Conservation (phyloP, 2,797 vertebrate genomes). For the Ambastaia sidthimunki region DNA sequence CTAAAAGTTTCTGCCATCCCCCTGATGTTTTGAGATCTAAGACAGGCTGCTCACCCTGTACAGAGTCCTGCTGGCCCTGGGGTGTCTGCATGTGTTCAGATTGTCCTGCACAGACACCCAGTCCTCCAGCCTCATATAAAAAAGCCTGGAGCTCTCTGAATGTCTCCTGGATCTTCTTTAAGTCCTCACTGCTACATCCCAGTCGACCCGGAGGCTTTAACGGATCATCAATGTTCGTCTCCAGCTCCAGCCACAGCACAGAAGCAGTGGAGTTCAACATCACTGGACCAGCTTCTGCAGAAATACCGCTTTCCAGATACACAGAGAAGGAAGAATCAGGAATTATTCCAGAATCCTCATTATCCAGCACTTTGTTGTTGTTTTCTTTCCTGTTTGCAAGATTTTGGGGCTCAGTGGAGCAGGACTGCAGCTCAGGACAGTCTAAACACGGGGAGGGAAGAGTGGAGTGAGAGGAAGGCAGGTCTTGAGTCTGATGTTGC, state of each 20-base stretch:
- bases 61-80: slow-evolving; percentile 45
- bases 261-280: slow-evolving; percentile 64
- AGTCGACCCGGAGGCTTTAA: slow-evolving; percentile 51
- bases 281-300: slow-evolving; percentile 5
- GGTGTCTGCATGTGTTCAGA: slow-evolving; percentile 39
- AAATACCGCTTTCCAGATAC: slow-evolving; percentile 37
- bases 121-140: slow-evolving; percentile 68
- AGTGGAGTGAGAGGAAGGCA: slow-evolving; percentile 64
- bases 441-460: slow-evolving; percentile 62
- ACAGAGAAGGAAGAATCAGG: slow-evolving; percentile 45
- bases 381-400: neutral
- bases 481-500: slow-evolving; percentile 86
- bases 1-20: slow-evolving; percentile 76
- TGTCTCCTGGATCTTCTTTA: slow-evolving; percentile 73
- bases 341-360: slow-evolving; percentile 54
- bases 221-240: slow-evolving; percentile 80
- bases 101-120: slow-evolving; percentile 53
- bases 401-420: slow-evolving; percentile 7
- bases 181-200: slow-evolving; percentile 71
- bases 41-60: slow-evolving; percentile 6
- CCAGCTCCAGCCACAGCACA: slow-evolving; percentile 76
- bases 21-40: slow-evolving; percentile 57
- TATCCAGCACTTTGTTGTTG: slow-evolving; percentile 30
- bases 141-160: slow-evolving; percentile 76
- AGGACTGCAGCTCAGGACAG: slow-evolving; percentile 29